Base-by-base conservation (phyloP, 2,888 invertebrate species). In the Rotaria magnacalcarata region DNA sequence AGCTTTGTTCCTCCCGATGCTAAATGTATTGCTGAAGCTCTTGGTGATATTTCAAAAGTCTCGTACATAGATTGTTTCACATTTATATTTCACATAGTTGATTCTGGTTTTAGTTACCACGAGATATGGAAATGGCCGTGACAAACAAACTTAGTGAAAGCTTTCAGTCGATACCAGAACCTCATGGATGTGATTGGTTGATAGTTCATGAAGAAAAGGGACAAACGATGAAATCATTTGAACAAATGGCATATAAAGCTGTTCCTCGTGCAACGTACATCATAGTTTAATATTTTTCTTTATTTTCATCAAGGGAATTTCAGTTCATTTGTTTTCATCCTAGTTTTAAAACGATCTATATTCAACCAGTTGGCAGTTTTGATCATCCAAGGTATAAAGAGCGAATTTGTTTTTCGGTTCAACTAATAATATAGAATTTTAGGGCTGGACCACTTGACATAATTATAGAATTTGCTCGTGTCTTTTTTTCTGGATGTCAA, bases 191-290 rank as follows among this genome's bases (percentile, higher is more conserved):
- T n/a, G 60, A n/a, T 14, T 60, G 60, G 60, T 27, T 60, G 27
- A 2, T 0, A 8, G 14, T 10, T 10, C 8, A 60, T 27, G n/a
- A 16, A 60, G 60, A 60, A n/a, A 2, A 6, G 14, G 60, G 60
- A n/a, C 60, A 60, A 60, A 60, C 60, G n/a, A n/a, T 60, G 27
- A 60, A 60, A n/a, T 27, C 24, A n/a, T 60, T 60, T 60, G 60
- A 60, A 60, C 24, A 14, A n/a, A 52, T 4, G 11, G 4, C 16
- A 14, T 52, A 3, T 11, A 52, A 52, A 52, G 52, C 52, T 52
- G 14, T 52, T 52, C 52, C 52, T 10, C 60, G 14, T n/a, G 27
- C 24, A 60, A 27, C 6, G 27, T 27, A 60, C 2, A 27, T n/a
- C n/a, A 8, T n/a, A 2, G 7, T 60, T 3, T 27, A 60, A n/a